phyloP scores from a whole-genome alignment of 2,113 vertebrate species.

The Ivindomyrus marchei region DNA sequence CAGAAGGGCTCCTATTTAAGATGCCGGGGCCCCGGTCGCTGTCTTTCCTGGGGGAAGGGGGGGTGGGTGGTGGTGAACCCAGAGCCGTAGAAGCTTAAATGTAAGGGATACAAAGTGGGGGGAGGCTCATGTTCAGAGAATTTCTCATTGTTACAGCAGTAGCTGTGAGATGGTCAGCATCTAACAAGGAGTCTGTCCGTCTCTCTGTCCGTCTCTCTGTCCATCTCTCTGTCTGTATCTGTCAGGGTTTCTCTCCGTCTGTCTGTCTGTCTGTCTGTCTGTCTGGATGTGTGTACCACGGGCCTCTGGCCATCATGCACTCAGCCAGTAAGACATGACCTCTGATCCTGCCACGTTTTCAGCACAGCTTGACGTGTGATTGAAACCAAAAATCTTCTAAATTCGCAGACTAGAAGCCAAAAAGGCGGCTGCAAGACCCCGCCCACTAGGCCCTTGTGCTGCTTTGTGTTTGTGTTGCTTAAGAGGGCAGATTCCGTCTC shows the following conservation, averaged over 20 bases:
- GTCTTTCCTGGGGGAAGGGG: not conserved
- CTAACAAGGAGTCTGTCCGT: not conserved
- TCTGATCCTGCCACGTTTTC: not conserved
- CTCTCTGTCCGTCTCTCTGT: not conserved
- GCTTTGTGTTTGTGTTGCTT: not conserved
- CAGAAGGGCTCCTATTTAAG: slow-evolving; percentile 36
- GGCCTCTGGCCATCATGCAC: not conserved
- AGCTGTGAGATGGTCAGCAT: not conserved
- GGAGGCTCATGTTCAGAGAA: not conserved
- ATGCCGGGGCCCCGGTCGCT: not conserved
- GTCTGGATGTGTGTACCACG: not conserved
- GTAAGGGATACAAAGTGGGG: not conserved
- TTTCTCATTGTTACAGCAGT: not conserved
- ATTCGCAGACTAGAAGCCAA: not conserved
- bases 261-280: slow-evolving; percentile 1
- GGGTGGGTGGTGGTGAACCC: not conserved
- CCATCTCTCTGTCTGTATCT: not conserved
- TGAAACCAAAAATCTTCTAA: not conserved
- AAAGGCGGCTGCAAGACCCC: not conserved
- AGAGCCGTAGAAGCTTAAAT: not conserved
- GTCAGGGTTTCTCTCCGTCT: not conserved
- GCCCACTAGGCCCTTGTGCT: not conserved
- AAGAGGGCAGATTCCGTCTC: not conserved
- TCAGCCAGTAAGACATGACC: not conserved
- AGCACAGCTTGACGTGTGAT: not conserved